phyloP scores from a whole-genome alignment of 2,797 vertebrate genomes.

The Cygnus olor region DNA sequence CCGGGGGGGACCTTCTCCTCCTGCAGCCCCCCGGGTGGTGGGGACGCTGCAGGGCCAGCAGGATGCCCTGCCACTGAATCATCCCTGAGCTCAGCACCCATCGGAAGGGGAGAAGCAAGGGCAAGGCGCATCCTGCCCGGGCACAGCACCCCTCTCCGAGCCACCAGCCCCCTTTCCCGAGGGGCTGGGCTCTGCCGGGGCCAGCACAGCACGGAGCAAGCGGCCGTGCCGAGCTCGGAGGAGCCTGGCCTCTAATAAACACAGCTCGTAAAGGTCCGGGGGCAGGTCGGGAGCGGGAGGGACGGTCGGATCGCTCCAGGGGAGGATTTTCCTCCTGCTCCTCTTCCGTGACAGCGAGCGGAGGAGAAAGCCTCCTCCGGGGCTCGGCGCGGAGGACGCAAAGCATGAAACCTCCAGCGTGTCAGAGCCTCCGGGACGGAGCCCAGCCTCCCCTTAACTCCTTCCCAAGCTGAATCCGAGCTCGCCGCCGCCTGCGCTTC shows the following conservation, averaged over 20 bases:
- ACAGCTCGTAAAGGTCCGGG: neutral
- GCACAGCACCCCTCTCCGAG: neutral
- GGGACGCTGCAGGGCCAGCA: too few species aligned
- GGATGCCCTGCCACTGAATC: too few species aligned
- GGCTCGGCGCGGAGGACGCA: neutral
- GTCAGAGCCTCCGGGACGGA: neutral
- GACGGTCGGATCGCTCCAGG: neutral
- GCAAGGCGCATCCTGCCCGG: neutral
- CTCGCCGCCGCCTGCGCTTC: rapidly evolving
- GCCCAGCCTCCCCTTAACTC: neutral
- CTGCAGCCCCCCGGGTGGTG: neutral
- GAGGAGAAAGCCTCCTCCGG: neutral
- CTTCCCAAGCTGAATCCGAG: neutral
- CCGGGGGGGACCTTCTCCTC: neutral
- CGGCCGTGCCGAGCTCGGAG: rapidly evolving
- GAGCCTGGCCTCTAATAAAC: neutral
- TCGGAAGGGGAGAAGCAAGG: too few species aligned
- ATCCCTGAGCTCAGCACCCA: too few species aligned
- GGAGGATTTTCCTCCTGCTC: constrained; percentile 30
- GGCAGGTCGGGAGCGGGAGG: neutral
- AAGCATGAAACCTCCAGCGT: neutral
- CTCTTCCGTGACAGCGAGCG: neutral
- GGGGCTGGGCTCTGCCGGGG: neutral
- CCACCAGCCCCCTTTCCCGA: neutral
- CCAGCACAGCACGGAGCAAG: rapidly evolving